Conservation (phyloP, 2,797 vertebrate genomes). For the Parauchenoglanis ngamensis region DNA sequence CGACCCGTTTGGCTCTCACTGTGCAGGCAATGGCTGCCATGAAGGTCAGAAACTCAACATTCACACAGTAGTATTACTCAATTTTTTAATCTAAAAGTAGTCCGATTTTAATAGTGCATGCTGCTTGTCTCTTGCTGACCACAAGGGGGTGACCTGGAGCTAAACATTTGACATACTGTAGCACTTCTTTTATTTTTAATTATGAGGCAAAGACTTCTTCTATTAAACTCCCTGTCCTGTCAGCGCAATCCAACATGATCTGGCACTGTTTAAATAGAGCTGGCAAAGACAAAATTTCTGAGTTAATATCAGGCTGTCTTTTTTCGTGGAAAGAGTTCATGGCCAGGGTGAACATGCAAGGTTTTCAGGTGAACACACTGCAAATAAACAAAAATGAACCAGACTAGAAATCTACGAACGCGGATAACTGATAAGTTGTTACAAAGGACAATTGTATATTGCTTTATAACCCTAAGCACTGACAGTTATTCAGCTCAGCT, state of each 20-base stretch:
- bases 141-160: conserved; percentile 16
- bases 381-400: neutral
- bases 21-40: conserved; percentile 65
- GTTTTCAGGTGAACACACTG: neutral
- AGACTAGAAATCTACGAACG: too few relatives aligned
- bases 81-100: neutral
- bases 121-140: neutral
- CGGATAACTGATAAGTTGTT: neutral
- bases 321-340: neutral
- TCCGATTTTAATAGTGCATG: neutral
- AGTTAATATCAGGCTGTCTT: neutral
- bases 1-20: conserved; percentile 63
- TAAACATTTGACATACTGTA: neutral
- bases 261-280: neutral
- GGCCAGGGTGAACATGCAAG: too few relatives aligned
- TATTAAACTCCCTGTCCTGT: neutral
- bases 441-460: neutral
- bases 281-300: neutral
- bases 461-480: neutral
- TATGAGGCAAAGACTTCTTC: too few relatives aligned
- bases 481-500: neutral
- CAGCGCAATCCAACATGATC: neutral
- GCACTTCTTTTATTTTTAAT: neutral
- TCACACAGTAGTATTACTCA: neutral
- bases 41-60: conserved; percentile 60